Conservation (phyloP, 2,888 invertebrate genomes). For the Perdita meconis region DNA sequence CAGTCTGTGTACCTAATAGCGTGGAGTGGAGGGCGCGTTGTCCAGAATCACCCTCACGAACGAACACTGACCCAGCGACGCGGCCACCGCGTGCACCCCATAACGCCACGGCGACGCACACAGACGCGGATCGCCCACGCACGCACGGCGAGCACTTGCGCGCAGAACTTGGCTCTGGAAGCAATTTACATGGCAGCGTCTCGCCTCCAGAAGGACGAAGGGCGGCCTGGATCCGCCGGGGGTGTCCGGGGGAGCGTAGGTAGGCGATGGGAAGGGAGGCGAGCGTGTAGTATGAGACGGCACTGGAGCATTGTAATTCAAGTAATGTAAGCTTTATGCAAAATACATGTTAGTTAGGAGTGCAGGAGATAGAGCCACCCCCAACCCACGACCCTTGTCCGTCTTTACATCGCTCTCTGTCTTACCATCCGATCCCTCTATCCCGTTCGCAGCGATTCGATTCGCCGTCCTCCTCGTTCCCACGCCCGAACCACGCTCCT, state of each 20-base stretch:
- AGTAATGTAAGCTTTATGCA: conserved; percentile 84
- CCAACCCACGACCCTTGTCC: conserved; percentile 55
- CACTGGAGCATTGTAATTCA: conserved; percentile 83
- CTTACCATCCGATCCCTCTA: conserved; percentile 33
- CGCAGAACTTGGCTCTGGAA: conserved; percentile 75
- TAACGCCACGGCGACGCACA: conserved; percentile 1
- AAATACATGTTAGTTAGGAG: conserved; percentile 84
- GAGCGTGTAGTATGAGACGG: conserved; percentile 75
- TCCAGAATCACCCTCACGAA: conserved; percentile 70
- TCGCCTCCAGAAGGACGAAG: conserved; percentile 67
- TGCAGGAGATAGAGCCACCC: conserved; percentile 81
- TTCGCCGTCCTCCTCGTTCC: conserved; percentile 15
- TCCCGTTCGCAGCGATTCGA: conserved; percentile 9
- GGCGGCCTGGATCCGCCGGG: conserved; percentile 49
- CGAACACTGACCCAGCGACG: conserved; percentile 55
- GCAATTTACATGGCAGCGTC: conserved; percentile 82
- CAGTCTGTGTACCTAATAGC: conserved; percentile 67
- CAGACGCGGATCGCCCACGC: conserved; percentile 30
- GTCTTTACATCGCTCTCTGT: conserved; percentile 58
- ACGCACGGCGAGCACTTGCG: conserved; percentile 66
- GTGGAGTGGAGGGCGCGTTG: conserved; percentile 64
- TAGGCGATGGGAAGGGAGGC: conserved; percentile 49
- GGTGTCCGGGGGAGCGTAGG: conserved; percentile 35
- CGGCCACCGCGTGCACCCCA: conserved; percentile 12
- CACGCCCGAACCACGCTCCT: conserved; percentile 19